These are phyloP conservation scores for Athalia cordata DNA, from an alignment of 2,888 invertebrate species.

Conservation along the genomic window DNA sequence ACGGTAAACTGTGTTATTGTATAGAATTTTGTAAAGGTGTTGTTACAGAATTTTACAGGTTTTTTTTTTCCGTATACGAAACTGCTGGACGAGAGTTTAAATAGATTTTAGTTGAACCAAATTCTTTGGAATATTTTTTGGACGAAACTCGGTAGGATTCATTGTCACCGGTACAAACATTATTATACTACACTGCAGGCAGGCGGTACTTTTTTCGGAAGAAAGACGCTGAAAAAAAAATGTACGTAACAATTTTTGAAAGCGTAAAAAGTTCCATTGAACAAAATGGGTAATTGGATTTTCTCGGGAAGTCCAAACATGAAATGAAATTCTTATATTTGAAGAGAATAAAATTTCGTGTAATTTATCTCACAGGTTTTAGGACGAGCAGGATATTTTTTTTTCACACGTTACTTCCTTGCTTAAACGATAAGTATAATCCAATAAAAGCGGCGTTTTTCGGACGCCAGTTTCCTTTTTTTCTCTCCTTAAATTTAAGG, in stretches of 20 bases:
- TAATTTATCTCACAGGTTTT: too few species aligned
- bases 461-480: too few species aligned
- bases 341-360: neutral
- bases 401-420: too few species aligned
- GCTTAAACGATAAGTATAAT: too few species aligned
- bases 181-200: neutral
- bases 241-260: constrained; percentile 21
- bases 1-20: constrained; percentile 16
- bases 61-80: neutral
- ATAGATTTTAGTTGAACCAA: constrained; percentile 25
- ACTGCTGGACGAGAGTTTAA: constrained; percentile 23
- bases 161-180: neutral
- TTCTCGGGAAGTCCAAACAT: constrained; percentile 16
- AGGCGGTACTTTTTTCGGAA: too few species aligned
- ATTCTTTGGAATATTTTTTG: neutral
- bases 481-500: neutral
- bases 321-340: neutral
- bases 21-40: neutral
- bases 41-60: too few species aligned
- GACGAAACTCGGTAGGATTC: neutral
- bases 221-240: neutral
- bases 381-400: too few species aligned
- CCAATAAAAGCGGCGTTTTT: too few species aligned
- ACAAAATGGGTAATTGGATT: constrained; percentile 22
- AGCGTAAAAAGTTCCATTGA: neutral